A percentile compares a stretch with the other conserved stretches of the same genome.
Conservation (phyloP, 2,888 invertebrate genomes). For the Beris chalybata region DNA sequence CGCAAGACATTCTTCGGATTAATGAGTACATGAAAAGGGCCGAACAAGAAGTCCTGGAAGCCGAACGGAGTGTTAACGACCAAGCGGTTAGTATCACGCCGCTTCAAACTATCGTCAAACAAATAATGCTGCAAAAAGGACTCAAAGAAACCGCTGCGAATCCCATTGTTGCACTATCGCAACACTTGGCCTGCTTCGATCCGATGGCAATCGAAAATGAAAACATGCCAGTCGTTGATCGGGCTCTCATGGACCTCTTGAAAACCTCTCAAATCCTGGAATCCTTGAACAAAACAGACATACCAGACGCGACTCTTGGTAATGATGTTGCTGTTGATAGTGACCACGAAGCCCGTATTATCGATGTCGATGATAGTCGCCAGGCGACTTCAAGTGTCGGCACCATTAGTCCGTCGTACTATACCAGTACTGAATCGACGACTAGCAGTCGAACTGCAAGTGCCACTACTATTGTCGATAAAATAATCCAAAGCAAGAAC, state of each 20-base stretch:
- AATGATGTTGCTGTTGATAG: not conserved
- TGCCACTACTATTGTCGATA: slow-evolving; percentile 36
- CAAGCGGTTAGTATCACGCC: slow-evolving; percentile 42
- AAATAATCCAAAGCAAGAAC: slow-evolving; percentile 42
- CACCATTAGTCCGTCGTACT: not conserved
- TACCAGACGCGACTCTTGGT: not conserved
- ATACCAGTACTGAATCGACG: slow-evolving; percentile 4
- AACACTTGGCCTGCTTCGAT: not conserved
- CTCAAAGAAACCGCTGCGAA: not conserved
- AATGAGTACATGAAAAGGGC: slow-evolving; percentile 54
- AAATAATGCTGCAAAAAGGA: slow-evolving; percentile 45
- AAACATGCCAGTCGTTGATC: slow-evolving; percentile 53
- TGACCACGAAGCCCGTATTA: not conserved
- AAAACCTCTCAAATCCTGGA: slow-evolving; percentile 31
- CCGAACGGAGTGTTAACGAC: slow-evolving; percentile 40
- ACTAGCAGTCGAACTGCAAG: slow-evolving; percentile 13
- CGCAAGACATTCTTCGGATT: slow-evolving; percentile 52
- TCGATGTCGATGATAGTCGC: not conserved
- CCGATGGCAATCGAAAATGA: slow-evolving; percentile 43
- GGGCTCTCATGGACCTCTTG: slow-evolving; percentile 48
- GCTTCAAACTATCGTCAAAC: slow-evolving; percentile 47
- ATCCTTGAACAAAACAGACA: not conserved
- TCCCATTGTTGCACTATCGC: not conserved
- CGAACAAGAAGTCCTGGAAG: slow-evolving; percentile 48
- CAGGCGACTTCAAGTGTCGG: not conserved